phyloP scores from a whole-genome alignment of 2,113 vertebrate genomes.

The Elachura formosa region DNA sequence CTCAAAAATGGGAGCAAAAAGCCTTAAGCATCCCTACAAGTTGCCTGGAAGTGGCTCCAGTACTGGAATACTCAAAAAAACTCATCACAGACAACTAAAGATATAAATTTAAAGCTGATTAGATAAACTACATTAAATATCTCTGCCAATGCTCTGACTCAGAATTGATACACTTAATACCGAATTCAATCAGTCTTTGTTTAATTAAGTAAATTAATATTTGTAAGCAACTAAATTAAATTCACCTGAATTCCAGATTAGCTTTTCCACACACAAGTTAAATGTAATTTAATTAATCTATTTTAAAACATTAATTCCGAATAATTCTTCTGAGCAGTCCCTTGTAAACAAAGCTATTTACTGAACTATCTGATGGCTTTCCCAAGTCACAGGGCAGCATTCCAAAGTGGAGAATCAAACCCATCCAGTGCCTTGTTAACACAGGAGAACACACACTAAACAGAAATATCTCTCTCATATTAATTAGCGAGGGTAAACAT shows the following conservation, averaged over 20 bases:
- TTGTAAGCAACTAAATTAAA: slow-evolving; percentile 34
- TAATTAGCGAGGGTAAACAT: background rate
- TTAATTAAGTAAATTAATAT: slow-evolving; percentile 40
- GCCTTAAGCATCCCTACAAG: background rate
- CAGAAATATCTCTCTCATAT: background rate
- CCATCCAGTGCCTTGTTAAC: background rate
- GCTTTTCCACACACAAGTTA: background rate
- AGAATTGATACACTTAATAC: background rate
- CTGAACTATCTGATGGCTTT: background rate
- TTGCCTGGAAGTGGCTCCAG: background rate
- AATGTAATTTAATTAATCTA: slow-evolving; percentile 19
- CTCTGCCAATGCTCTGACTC: background rate
- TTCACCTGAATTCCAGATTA: slow-evolving; percentile 17
- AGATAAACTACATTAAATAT: background rate
- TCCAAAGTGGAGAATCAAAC: background rate
- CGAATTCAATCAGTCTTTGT: background rate
- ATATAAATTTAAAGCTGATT: background rate
- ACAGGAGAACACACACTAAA: background rate
- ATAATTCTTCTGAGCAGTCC: background rate
- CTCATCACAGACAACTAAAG: background rate
- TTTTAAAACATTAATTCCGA: slow-evolving; percentile 6
- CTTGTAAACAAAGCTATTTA: background rate
- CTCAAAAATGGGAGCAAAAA: background rate
- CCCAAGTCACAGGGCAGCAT: background rate
- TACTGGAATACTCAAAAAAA: background rate